These are phyloP conservation scores for Bruchidius siliquastri DNA, from an alignment of 2,888 invertebrate genomes.

Conservation along the genomic window DNA sequence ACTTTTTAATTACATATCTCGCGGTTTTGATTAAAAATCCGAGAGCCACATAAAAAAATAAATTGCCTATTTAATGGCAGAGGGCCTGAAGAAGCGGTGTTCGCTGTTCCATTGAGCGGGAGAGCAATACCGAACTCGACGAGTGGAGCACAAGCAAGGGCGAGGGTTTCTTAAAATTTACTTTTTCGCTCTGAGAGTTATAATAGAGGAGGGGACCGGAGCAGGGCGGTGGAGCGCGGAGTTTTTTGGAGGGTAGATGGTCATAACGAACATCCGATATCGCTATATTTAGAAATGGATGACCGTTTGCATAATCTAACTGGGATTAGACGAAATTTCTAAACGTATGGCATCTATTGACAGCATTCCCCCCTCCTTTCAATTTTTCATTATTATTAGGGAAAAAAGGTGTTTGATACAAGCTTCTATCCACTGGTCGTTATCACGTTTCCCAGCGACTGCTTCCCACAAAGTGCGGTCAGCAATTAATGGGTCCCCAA, in stretches of 20 bases:
- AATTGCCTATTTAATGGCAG: constrained; percentile 48
- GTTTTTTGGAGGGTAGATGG: background rate
- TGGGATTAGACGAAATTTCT: background rate
- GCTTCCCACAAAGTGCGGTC: no score
- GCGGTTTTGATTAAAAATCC: constrained; percentile 48
- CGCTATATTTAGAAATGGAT: background rate
- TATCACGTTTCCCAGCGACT: no score
- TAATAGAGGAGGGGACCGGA: constrained; percentile 42
- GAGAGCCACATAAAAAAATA: constrained; percentile 46
- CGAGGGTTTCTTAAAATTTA: constrained; percentile 48
- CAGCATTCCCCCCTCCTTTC: no score
- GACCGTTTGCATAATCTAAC: background rate
- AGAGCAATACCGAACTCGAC: constrained; percentile 31
- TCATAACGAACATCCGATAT: background rate
- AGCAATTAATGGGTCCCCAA: no score
- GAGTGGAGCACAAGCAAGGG: constrained; percentile 39
- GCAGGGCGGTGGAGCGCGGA: constrained; percentile 6
- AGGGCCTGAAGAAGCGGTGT: constrained; percentile 17
- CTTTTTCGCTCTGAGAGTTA: constrained; percentile 50
- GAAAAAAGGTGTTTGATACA: no score
- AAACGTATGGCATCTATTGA: no score
- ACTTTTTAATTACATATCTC: constrained; percentile 38
- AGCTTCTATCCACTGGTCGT: no score
- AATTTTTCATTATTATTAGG: no score
- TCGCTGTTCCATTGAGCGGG: constrained; percentile 24